Base-by-base conservation (phyloP, 2,113 vertebrate species). In the Bambusicola thoracicus region DNA sequence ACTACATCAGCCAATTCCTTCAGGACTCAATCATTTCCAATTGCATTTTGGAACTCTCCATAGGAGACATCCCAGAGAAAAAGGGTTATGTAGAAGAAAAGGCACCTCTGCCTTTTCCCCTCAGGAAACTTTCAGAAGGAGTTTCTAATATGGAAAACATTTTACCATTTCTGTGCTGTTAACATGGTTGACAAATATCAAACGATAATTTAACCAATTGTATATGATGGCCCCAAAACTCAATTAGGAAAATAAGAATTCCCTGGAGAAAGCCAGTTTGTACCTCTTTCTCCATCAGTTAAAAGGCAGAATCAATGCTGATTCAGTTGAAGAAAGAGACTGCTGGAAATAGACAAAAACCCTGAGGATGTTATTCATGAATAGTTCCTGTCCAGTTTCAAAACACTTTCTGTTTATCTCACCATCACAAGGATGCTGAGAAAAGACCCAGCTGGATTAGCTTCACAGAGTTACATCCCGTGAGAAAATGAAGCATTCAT, bases 371-470 rank as follows among this genome's bases (percentile, higher is more conserved):
- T 78, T 87, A 7, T 21, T 65, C 58, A 81, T 81, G 77, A 95
- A 93, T 25, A 67, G 91, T 58, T 72, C 85, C 92, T 87, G 92
- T 53, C 79, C 89, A 44, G 46, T 53, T 68, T 95, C 81, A 88
- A 93, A 92, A 96, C 82, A 20, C 76, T 87, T 94, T 74, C 89
- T 96, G 86, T 96, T 90, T 74, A 43, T 89, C 85, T 81, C 56
- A 79, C 81, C 87, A 75, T 11, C 89, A 77, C 84, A 34, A 83
- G 69, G 83, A 94, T 11, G 48, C 67, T 46, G 59, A 94, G 89
- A 85, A 85, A 62, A 91, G 74, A 68, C 75, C 55, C 92, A 92
- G 78, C 89, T 80, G 91, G 69, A 94, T 72, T 84, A 82, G 93
- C 87, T 87, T 81, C 89, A 44, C 2, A 0, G 34, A 65, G 59